A percentile compares a stretch with the other conserved stretches of the same genome.
Evolutionary conservation across 2,113 vertebrate genomes (phyloP).

Genomic region (Tragelaphus scriptus): DNA sequence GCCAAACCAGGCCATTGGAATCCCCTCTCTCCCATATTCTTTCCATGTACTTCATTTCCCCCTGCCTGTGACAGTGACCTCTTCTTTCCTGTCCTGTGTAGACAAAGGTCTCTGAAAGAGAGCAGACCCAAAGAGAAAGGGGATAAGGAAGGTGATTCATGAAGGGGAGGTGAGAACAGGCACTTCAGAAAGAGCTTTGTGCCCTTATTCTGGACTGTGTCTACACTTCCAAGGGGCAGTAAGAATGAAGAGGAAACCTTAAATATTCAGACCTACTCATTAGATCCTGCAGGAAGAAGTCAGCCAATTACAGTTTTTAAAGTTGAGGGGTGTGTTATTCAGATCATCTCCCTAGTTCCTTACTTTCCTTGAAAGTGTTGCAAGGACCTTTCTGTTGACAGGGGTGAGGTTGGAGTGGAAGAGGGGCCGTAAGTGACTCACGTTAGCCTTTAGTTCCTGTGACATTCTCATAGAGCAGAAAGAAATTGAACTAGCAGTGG

Average conservation of each 20-base stretch:
- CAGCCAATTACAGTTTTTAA: not conserved
- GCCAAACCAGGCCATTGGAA: not conserved
- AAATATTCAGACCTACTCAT: not conserved
- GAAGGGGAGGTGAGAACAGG: not conserved
- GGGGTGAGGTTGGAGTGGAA: not conserved
- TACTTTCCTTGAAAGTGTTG: not conserved
- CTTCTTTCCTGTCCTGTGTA: not conserved
- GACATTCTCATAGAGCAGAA: conserved; percentile 3
- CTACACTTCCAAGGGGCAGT: not conserved
- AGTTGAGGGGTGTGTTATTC: not conserved
- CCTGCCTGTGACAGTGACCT: not conserved
- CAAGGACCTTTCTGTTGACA: not conserved
- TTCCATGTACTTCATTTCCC: not conserved
- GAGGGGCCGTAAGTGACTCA: not conserved
- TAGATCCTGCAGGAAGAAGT: not conserved
- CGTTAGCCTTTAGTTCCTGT: conserved; percentile 9
- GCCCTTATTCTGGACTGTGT: not conserved
- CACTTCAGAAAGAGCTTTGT: not conserved
- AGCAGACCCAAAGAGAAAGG: not conserved
- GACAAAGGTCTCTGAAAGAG: not conserved
- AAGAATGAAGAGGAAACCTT: not conserved
- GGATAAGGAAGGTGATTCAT: not conserved
- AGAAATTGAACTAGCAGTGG: not conserved
- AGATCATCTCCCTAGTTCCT: not conserved
- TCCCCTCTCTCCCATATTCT: not conserved